A percentile compares a stretch with the other conserved stretches of the same genome.
These are phyloP conservation scores for Nibea albiflora DNA, from an alignment of 2,113 vertebrate genomes.

Conservation along the genomic window DNA sequence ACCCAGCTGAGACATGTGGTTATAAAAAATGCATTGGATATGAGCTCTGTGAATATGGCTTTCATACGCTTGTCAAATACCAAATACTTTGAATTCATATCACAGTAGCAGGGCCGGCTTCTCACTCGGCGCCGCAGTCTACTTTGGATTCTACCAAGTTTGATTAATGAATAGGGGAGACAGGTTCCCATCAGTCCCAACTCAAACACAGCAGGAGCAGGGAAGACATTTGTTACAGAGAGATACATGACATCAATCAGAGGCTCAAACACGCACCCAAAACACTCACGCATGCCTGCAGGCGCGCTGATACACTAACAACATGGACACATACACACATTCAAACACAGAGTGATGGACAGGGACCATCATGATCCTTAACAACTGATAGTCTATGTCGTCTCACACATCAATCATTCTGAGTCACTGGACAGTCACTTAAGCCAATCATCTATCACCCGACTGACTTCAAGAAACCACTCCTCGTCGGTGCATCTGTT, in stretches of 20 bases:
- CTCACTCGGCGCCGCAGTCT: constrained; percentile 28
- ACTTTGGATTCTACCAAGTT: constrained; percentile 38
- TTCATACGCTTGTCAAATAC: constrained; percentile 5
- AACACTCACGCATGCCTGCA: constrained; percentile 68
- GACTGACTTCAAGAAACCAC: constrained; percentile 22
- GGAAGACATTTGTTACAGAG: constrained; percentile 60
- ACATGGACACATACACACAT: constrained; percentile 32
- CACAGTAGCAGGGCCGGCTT: constrained; percentile 5
- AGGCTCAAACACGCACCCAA: constrained; percentile 49
- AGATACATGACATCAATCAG: constrained; percentile 71
- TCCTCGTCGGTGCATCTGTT: constrained; percentile 16
- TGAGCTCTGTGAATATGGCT: not conserved
- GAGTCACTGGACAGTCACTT: constrained; percentile 54
- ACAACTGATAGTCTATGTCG: constrained; percentile 67
- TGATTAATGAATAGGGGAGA: constrained; percentile 73
- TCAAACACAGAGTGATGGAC: constrained; percentile 69
- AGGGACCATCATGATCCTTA: constrained; percentile 69
- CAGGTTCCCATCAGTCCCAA: constrained; percentile 54
- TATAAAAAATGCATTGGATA: not conserved
- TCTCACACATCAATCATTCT: constrained; percentile 73
- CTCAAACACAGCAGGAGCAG: constrained; percentile 68
- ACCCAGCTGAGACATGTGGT: not conserved
- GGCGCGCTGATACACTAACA: constrained; percentile 56
- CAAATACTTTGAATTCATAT: constrained; percentile 1
- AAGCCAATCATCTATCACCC: constrained; percentile 49